Evolutionary conservation across 2,797 vertebrate species (phyloP).

Genomic region (Syngnathus rostellatus): DNA sequence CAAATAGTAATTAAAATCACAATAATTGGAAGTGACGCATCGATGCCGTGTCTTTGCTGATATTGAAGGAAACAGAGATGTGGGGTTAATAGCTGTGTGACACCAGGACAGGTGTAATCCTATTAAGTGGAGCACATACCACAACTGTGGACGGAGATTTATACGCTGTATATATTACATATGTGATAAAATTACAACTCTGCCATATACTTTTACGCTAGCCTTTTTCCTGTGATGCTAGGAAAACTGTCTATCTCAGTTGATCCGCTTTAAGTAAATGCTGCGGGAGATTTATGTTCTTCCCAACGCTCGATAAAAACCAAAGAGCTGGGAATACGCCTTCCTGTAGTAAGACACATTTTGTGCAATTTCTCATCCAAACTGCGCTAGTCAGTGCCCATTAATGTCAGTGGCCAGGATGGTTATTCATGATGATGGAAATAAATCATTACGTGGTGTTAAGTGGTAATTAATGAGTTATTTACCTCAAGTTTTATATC

Average conservation of each 20-base stretch:
- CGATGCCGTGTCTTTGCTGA: slow-evolving; percentile 36
- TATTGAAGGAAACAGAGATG: slow-evolving; percentile 40
- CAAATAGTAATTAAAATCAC: slow-evolving; percentile 55
- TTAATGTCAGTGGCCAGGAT: slow-evolving; percentile 13
- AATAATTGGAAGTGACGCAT: slow-evolving; percentile 41
- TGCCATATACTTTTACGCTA: slow-evolving; percentile 12
- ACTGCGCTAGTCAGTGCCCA: slow-evolving; percentile 17
- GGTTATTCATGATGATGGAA: slow-evolving; percentile 26
- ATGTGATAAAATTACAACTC: slow-evolving; percentile 11
- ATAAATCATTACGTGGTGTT: slow-evolving; percentile 21
- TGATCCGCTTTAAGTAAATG: slow-evolving; percentile 28
- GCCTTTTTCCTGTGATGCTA: slow-evolving; percentile 16
- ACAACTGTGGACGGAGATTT: slow-evolving; percentile 21
- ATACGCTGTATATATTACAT: slow-evolving; percentile 12
- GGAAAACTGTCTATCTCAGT: slow-evolving; percentile 20
- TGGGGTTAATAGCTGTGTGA: slow-evolving; percentile 45
- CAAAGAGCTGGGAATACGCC: slow-evolving; percentile 28
- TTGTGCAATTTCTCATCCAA: slow-evolving; percentile 36
- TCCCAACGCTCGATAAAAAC: slow-evolving; percentile 29
- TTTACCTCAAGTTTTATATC: slow-evolving; percentile 15
- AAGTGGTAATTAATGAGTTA: slow-evolving; percentile 17
- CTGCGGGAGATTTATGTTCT: slow-evolving; percentile 33
- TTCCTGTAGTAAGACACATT: slow-evolving; percentile 28
- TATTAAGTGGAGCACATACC: slow-evolving; percentile 28
- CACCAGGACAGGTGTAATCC: slow-evolving; percentile 40